Percentiles rank a stretch among this genome's conserved stretches.
Conservation (phyloP, 2,888 invertebrate genomes). For the Euzophera pinguis region DNA sequence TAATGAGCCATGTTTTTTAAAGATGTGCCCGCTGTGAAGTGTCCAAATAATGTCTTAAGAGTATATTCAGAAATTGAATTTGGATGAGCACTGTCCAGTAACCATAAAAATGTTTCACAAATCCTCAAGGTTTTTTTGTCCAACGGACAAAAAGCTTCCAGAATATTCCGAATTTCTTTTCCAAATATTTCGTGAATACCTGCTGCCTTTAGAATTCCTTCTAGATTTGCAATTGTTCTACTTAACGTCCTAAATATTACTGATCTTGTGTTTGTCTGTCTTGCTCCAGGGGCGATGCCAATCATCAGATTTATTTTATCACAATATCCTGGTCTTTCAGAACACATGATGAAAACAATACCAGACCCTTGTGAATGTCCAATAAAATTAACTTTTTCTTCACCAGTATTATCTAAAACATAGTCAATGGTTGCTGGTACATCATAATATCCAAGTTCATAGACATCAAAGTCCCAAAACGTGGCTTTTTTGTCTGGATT, state of each 20-base stretch:
- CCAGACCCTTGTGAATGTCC: conserved; percentile 89
- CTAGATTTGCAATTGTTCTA: conserved; percentile 24
- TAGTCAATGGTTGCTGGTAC: conserved; percentile 81
- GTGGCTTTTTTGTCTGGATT: conserved; percentile 45
- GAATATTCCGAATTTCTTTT: conserved; percentile 38
- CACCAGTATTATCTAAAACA: conserved; percentile 40
- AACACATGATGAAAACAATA: conserved; percentile 82
- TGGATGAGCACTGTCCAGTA: conserved; percentile 44
- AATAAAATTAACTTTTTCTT: conserved; percentile 59
- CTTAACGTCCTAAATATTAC: conserved; percentile 28
- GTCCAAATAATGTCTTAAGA: conserved; percentile 36
- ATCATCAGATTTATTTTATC: conserved; percentile 80
- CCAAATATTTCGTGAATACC: conserved; percentile 47
- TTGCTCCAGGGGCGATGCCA: conserved; percentile 82
- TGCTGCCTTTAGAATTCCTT: conserved; percentile 26
- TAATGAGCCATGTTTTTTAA: conserved; percentile 49
- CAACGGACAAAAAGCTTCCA: conserved; percentile 47
- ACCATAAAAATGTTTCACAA: conserved; percentile 34
- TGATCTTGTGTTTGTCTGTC: conserved; percentile 63
- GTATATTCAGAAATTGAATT: conserved; percentile 48
- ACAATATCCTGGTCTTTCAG: conserved; percentile 82
- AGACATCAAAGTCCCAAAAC: conserved; percentile 85
- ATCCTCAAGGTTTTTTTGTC: conserved; percentile 26
- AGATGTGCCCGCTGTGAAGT: conserved; percentile 55
- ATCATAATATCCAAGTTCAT: conserved; percentile 88